Evolutionary conservation across 2,797 vertebrate genomes (phyloP), one percentile per base, ranked within the genome.

Genomic region (Pterois miles): DNA sequence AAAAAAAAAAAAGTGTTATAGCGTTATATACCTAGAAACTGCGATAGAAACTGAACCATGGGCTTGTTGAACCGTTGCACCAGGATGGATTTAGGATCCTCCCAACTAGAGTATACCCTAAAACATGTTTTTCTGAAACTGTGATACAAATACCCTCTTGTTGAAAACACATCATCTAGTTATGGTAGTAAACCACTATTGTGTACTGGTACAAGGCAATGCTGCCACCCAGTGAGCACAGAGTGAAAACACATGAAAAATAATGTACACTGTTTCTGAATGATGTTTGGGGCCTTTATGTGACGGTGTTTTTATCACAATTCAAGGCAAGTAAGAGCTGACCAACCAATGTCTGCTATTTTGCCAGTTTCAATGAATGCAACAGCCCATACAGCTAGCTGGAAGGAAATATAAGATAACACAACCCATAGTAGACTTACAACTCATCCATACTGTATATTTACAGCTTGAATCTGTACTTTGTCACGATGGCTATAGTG

Each of bases 171-270:
- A 9, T 48, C 31, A 25, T 48, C 1, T 14, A 34, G 2, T n/a
- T 68, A 4, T 27, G 3, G 29, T 1, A 12, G 40, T 53, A 16
- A 65, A 58, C 4, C 5, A 27, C 16, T 27, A 4, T 2, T 60
- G 20, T 33, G 18, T 14, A 22, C 11, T 33, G 8, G 4, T 46
- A 50, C 12, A 74, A 31, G 29, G 25, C 70, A 77, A 83, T 85
- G 73, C 78, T 83, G 78, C 88, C 89, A 86, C 33, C 91, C 29
- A 80, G 65, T 83, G 88, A 29, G 4, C 64, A 71, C 2, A 74
- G 2, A 2, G 9, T 56, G 48, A 67, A 86, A 81, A 50, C 64
- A 63, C 81, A 73, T 34, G 9, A 1, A 18, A 9, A 20, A 68
- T 10, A 5, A 53, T 27, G 9, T 9, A 8, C 16, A 33, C 1